A percentile compares a stretch with the other conserved stretches of the same genome.
Evolutionary conservation across 2,888 invertebrate genomes (phyloP).

Genomic region (Dynastes grantii): DNA sequence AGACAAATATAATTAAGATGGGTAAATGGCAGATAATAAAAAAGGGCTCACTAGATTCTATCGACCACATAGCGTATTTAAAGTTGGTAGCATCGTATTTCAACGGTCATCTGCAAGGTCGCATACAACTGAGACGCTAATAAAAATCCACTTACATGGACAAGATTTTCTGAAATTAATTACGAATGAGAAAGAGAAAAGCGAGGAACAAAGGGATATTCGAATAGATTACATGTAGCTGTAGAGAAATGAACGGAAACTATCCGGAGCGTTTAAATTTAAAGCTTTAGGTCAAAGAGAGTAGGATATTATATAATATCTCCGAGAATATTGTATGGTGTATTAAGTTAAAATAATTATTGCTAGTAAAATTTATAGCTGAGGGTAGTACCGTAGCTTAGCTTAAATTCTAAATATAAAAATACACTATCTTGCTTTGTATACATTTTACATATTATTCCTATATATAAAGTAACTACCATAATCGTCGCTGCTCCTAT

Average conservation of each 20-base stretch:
- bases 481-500: too few species aligned
- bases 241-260: too few species aligned
- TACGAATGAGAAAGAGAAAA: not conserved
- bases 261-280: not conserved
- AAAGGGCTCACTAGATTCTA: too few species aligned
- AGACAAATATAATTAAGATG: too few species aligned
- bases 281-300: not conserved
- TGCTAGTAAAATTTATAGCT: not conserved
- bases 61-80: too few species aligned
- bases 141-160: not conserved
- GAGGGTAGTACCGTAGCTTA: too few species aligned
- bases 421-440: too few species aligned
- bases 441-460: too few species aligned
- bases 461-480: too few species aligned
- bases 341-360: not conserved
- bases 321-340: not conserved
- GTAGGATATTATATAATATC: not conserved
- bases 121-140: not conserved
- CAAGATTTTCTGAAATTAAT: slow-evolving; percentile 4
- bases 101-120: not conserved
- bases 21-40: too few species aligned
- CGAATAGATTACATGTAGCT: not conserved
- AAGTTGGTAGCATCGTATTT: too few species aligned
- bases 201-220: not conserved
- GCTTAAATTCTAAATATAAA: too few species aligned